These are phyloP conservation scores for Steatornis caripensis DNA, from an alignment of 2,113 vertebrate genomes.

Conservation along the genomic window DNA sequence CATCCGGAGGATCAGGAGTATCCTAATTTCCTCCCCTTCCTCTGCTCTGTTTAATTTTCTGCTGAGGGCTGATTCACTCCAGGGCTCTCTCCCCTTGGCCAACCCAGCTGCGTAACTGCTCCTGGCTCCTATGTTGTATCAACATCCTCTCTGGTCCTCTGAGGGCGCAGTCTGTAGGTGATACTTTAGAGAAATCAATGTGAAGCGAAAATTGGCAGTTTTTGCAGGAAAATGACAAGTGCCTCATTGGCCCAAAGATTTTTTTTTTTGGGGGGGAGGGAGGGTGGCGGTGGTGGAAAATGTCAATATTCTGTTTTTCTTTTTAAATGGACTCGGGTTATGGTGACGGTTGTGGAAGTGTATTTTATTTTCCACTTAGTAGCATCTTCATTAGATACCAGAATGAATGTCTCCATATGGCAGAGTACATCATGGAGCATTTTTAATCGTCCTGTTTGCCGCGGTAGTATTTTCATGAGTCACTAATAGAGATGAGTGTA, in stretches of 20 bases:
- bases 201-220: background rate
- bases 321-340: background rate
- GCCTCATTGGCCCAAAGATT: background rate
- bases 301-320: background rate
- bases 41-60: background rate
- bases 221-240: background rate
- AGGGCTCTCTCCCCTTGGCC: background rate
- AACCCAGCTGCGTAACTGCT: background rate
- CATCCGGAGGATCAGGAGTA: background rate
- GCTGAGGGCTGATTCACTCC: accelerated
- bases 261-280: background rate
- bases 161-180: background rate
- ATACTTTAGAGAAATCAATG: background rate
- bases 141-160: background rate
- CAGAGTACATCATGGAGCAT: background rate
- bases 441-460: background rate
- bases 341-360: background rate
- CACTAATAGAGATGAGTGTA: background rate
- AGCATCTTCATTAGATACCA: background rate
- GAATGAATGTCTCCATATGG: background rate
- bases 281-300: background rate
- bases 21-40: background rate
- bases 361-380: background rate
- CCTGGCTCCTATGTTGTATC: background rate
- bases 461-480: background rate